Evolutionary conservation across 2,888 invertebrate species (phyloP).

Genomic region (Euzetes globulus): DNA sequence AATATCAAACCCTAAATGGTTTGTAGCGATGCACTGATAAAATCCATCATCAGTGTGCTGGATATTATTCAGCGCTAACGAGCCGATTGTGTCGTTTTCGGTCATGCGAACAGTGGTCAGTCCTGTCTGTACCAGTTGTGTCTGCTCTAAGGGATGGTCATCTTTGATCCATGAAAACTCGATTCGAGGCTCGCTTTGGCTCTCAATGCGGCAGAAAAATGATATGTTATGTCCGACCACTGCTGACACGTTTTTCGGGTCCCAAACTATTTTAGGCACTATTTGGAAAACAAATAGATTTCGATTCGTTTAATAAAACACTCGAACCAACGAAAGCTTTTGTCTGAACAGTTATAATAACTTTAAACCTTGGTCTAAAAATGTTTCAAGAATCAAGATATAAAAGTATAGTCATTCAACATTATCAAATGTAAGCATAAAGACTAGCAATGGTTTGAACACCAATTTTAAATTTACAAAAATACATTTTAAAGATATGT

Average conservation of each 20-base stretch:
- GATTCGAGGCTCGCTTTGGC: conserved; percentile 37
- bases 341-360: too few relatives aligned
- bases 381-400: too few relatives aligned
- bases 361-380: too few relatives aligned
- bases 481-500: too few relatives aligned
- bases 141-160: conserved; percentile 36
- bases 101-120: conserved; percentile 37
- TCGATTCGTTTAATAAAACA: not conserved
- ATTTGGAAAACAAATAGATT: not conserved
- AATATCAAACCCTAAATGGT: conserved; percentile 38
- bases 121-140: conserved; percentile 37
- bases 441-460: too few relatives aligned
- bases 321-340: too few relatives aligned
- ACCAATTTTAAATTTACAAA: too few relatives aligned
- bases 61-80: conserved; percentile 39
- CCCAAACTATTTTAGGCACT: conserved; percentile 39
- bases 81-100: conserved; percentile 37
- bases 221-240: conserved; percentile 40
- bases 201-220: conserved; percentile 37
- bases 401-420: too few relatives aligned
- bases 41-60: conserved; percentile 40
- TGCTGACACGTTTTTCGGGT: conserved; percentile 39
- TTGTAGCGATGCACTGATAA: conserved; percentile 40
- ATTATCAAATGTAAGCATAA: too few relatives aligned
- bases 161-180: conserved; percentile 40